Base-by-base conservation (phyloP, 2,888 invertebrate genomes). In the Brenthis daphne region DNA sequence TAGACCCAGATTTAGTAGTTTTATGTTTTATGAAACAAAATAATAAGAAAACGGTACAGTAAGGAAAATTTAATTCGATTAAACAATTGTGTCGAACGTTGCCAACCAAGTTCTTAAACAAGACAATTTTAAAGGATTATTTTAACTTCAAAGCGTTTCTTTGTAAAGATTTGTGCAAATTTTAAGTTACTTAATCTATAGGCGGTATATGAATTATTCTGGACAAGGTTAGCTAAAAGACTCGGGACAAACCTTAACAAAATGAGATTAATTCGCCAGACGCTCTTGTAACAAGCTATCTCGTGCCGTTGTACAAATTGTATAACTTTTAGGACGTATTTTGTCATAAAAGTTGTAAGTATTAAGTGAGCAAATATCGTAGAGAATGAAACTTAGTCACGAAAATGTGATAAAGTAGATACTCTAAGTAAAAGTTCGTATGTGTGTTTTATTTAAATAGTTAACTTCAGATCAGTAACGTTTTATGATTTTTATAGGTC, bases 211-310 rank as follows among this genome's bases (percentile, higher is more conserved):
- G 51, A 61, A 57, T 65, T 51, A 65, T 57, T 56, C 56, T 65
- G 37, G 37, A 55, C 33, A 56, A 61, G 50, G 55, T 60, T 60
- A 43, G 58, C 65, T 65, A 61, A 69, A 55, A 43, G 51, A 61
- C 51, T 67, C 56, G 24, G 56, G 47, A 37, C 56, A 54, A 57
- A 64, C 66, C 66, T 54, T 57, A 63, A 67, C 64, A 56, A 69
- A 79, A 80, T 78, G 75, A 74, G 74, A 79, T 79, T 72, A 77
- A 77, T 74, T 77, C 73, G 65, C 70, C 64, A 70, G 75, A 67
- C 43, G 55, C 74, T 61, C 71, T 70, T 74, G 73, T 72, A 73
- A 75, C 75, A 65, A 70, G 68, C 72, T 72, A 72, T 68, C 67
- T 60, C 51, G 50, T 55, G 60, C 55, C 50, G 55, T 67, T 64